Evolutionary conservation across 2,797 vertebrate genomes (phyloP).

Genomic region (Semaprochilodus insignis): DNA sequence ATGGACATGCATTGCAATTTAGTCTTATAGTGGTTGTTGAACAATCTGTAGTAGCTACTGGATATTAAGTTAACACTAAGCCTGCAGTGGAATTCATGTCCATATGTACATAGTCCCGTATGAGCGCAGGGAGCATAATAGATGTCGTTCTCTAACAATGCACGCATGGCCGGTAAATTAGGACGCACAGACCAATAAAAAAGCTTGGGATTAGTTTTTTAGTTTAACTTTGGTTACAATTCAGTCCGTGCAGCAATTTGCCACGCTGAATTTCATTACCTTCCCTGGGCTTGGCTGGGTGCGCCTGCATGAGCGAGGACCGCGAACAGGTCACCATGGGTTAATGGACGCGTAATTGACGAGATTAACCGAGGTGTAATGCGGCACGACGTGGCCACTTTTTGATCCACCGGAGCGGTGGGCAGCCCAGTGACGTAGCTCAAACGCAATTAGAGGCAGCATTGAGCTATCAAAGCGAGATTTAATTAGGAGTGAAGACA

Average conservation of each 20-base stretch:
- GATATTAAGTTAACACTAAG: neutral
- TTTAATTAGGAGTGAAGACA: conserved; percentile 83
- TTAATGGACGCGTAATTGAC: conserved; percentile 83
- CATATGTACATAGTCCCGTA: neutral
- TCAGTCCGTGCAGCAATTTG: conserved; percentile 58
- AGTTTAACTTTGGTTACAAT: conserved; percentile 57
- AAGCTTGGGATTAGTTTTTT: conserved; percentile 42
- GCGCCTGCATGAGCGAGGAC: conserved; percentile 54
- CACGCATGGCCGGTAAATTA: conserved; percentile 62
- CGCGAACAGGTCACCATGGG: conserved; percentile 71
- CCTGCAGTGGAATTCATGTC: neutral
- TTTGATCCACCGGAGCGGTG: conserved; percentile 55
- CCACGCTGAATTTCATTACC: conserved; percentile 60
- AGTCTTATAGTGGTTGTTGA: neutral
- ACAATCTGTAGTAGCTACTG: too few species aligned
- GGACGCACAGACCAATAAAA: conserved; percentile 34
- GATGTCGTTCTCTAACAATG: neutral
- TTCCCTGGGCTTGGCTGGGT: conserved; percentile 45
- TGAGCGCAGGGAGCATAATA: neutral
- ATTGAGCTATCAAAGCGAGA: conserved; percentile 82
- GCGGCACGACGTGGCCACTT: conserved; percentile 70
- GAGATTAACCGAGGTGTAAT: conserved; percentile 85
- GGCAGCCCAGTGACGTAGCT: conserved; percentile 68
- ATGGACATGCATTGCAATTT: neutral
- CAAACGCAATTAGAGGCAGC: conserved; percentile 78